Evolutionary conservation across 1,140 invertebrate genomes (phyloP).

Genomic region (Saccostrea cuccullata): DNA sequence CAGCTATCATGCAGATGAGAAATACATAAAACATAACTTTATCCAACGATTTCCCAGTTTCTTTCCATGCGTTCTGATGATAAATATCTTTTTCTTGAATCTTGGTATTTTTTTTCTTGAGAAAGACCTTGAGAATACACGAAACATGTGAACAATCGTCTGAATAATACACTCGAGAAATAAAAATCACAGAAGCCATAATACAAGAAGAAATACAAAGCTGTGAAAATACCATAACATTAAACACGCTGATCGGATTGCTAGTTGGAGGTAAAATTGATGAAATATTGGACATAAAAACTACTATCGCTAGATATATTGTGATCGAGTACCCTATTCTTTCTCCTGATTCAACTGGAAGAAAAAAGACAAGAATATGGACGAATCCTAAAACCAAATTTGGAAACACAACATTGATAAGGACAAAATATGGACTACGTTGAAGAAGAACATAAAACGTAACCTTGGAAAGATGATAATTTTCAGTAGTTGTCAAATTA

Average conservation of each 20-base stretch:
- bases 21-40: not conserved
- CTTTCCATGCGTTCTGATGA: not conserved
- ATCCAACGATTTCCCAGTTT: not conserved
- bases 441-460: not conserved
- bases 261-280: not conserved
- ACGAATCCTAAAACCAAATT: not conserved
- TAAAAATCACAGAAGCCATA: not conserved
- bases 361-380: not conserved
- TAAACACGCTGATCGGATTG: not conserved
- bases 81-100: not conserved
- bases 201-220: not conserved
- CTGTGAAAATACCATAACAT: not conserved
- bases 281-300: constrained; percentile 15
- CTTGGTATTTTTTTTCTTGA: not conserved
- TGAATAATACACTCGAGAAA: not conserved
- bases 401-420: not conserved
- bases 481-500: not conserved
- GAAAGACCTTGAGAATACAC: not conserved
- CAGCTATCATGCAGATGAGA: not conserved
- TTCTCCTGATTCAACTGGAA: constrained; percentile 10
- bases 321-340: constrained; percentile 3
- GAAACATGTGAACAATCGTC: not conserved
- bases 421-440: not conserved
- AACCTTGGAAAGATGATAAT: not conserved
- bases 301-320: not conserved